Conservation (phyloP, 2,113 vertebrate genomes). For the Hemiprocne comata region DNA sequence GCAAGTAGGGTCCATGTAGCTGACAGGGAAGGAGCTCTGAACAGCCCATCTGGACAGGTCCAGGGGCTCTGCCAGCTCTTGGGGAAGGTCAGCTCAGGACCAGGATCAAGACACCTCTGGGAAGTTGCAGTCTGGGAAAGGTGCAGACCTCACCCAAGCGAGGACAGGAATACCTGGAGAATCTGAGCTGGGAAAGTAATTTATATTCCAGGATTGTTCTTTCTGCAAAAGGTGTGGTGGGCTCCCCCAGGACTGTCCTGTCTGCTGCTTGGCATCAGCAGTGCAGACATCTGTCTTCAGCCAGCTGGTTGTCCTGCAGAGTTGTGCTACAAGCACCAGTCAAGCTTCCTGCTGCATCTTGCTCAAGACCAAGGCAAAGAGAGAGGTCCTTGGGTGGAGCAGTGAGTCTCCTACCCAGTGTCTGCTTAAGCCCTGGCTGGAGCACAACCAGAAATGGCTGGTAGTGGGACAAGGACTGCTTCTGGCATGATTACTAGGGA, state of each 20-base stretch:
- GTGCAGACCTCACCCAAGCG: background rate
- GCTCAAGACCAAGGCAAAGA: background rate
- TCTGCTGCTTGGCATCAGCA: background rate
- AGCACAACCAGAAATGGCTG: background rate
- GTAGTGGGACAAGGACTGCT: background rate
- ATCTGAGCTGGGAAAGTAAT: background rate
- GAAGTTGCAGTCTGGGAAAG: background rate
- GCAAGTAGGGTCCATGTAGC: background rate
- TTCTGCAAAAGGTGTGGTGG: background rate
- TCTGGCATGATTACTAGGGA: background rate
- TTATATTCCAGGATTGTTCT: background rate
- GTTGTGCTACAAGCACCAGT: background rate
- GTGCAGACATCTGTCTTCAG: background rate
- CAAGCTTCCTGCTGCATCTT: background rate
- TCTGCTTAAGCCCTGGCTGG: background rate
- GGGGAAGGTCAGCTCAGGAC: background rate
- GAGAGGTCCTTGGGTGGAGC: background rate
- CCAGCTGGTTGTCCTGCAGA: background rate
- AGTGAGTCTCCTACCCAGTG: no score
- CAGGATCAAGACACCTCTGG: background rate
- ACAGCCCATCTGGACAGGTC: fast-evolving
- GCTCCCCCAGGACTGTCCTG: background rate
- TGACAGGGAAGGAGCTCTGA: background rate
- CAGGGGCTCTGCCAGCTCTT: background rate
- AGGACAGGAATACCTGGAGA: background rate